Base-by-base conservation (phyloP, 2,888 invertebrate genomes). In the Nipponacmea schrenckii region DNA sequence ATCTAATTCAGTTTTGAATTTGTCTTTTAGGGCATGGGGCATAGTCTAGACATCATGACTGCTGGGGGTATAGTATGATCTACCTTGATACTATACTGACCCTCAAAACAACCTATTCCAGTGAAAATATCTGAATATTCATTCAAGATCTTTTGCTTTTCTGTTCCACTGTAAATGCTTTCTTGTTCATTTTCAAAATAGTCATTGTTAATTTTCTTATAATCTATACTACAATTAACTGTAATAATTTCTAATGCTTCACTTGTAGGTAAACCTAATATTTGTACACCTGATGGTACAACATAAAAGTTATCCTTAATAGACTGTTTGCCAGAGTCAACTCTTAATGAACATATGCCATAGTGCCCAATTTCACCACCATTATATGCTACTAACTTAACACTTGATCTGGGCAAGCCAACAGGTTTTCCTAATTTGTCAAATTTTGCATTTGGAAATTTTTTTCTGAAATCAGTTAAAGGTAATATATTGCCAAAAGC, bases 241-340 rank as follows among this genome's bases (percentile, higher is more conserved):
- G 15, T 0, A 56, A 56, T 56, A 20, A 56, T 20, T 3, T 4
- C 56, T 56, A 56, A 56, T 10, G 56, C 15, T 7, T 56, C 56
- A 56, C 56, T 56, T 15, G 56, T 56, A 56, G 56, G 56, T 56
- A 56, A 56, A 56, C 20, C 56, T 24, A 56, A 56, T 56, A 56
- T 56, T 17, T 14, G 17, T 20, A 56, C n/a, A 15, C 56, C 56
- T 20, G 20, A 56, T 1, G 56, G 56, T 24, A 56, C 56, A 56
- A 20, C 17, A 56, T 56, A 24, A 24, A 56, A 56, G 10, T 1
- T 10, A 15, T 14, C 24, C 10, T 15, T 24, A 20, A 56, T 10
- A 20, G n/a, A 20, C 17, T 17, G 10, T 15, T 56, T 56, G 10
- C n/a, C 8, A 56, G 12, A 20, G 2, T 56, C 17, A 24, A 56